Base-by-base conservation (phyloP, 2,797 vertebrate genomes). In the Muscicapa striata region DNA sequence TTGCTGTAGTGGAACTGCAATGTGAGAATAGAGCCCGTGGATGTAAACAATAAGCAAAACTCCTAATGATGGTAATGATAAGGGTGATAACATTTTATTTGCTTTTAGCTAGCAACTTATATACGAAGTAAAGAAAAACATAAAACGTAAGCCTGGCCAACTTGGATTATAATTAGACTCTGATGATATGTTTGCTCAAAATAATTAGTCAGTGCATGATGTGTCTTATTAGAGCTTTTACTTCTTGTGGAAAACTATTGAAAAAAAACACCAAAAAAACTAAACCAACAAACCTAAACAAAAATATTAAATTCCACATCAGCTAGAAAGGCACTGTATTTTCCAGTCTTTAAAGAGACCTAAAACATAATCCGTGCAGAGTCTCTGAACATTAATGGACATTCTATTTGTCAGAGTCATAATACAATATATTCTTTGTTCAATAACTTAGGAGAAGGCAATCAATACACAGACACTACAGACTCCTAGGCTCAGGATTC, bases 391-490 rank as follows among this genome's bases (percentile, higher is more conserved):
- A 88, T 93, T 89, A 92, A 75, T 58, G 69, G 80, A 54, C 41
- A 62, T 83, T 95, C 69, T 91, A 83, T 93, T 89, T 96, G 22
- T 34, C 84, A 24, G 57, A 94, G 84, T 89, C 73, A 92, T 82
- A 88, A 62, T 58, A 72, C 62, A 90, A 94, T 78, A 90, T 66
- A 88, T 84, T 90, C 27, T 91, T 63, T 58, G 43, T 83, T 96
- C 96, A 94, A 94, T 97, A 96, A 85, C 76, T 88, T 93, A 86
- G 41, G 36, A 95, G 75, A 96, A 96, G 94, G 18, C 51, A 94
- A 95, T 97, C 96, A 89, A 96, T 97, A 95, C 69, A 73, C 0
- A 5, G 76, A 91, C 52, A 84, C 40, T 86, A 82, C 61, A 75
- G 52, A 85, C 81, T 95, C 46, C 61, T 74, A 73, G 59, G 93